phyloP scores from a whole-genome alignment of 2,888 invertebrate genomes.

The Melipona beecheii region DNA sequence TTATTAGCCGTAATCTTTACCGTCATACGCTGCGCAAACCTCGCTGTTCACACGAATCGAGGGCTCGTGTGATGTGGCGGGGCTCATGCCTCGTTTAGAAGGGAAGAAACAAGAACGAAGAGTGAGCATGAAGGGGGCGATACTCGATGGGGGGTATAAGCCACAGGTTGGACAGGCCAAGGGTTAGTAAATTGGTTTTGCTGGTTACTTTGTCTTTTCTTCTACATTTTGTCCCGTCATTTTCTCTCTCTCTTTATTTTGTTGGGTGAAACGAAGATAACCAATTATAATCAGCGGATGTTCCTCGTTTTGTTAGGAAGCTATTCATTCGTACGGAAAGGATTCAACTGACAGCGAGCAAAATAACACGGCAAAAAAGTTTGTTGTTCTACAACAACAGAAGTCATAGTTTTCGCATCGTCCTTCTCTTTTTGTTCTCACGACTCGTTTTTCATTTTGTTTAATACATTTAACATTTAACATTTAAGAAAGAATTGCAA shows the following conservation, averaged over 20 bases:
- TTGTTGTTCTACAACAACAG: neutral
- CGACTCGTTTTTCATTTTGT: neutral
- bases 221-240: constrained; percentile 11
- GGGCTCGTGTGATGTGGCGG: too few species aligned
- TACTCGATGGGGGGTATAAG: too few species aligned
- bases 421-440: constrained; percentile 1
- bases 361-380: neutral
- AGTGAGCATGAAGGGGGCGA: too few species aligned
- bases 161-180: too few species aligned
- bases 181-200: constrained; percentile 33
- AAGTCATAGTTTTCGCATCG: constrained; percentile 23
- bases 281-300: neutral
- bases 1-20: too few species aligned
- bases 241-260: neutral
- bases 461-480: too few species aligned
- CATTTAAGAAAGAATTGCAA: constrained; percentile 78
- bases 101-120: too few species aligned
- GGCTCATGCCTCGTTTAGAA: too few species aligned
- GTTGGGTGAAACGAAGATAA: neutral
- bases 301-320: neutral
- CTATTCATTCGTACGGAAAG: neutral
- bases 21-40: too few species aligned
- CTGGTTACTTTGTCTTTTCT: constrained; percentile 9
- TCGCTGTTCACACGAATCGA: too few species aligned
- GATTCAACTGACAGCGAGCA: neutral